A percentile compares a stretch with the other conserved stretches of the same genome.
Conservation (phyloP, 2,113 vertebrate genomes). For the Lathamus discolor region DNA sequence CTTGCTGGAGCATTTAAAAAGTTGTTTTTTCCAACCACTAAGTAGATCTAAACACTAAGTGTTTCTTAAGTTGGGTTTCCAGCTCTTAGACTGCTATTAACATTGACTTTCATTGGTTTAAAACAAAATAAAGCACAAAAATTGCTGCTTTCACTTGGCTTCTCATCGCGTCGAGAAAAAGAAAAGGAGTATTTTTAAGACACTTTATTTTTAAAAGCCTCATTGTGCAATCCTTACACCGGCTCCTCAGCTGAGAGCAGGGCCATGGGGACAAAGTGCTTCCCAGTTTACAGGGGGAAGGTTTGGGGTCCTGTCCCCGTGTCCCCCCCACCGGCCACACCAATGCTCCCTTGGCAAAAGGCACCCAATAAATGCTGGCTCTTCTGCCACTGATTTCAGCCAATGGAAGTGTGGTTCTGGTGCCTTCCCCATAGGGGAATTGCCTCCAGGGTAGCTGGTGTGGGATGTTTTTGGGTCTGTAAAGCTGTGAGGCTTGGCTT, state of each 20-base stretch:
- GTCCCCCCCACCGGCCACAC: background rate
- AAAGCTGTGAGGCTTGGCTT: rapidly evolving
- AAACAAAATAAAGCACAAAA: slow-evolving; percentile 37
- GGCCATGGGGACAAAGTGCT: background rate
- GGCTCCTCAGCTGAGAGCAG: background rate
- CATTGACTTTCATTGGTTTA: slow-evolving; percentile 68
- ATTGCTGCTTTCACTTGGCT: slow-evolving; percentile 5
- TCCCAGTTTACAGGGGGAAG: background rate
- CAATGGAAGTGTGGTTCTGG: background rate
- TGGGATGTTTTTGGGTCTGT: background rate
- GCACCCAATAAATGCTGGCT: background rate
- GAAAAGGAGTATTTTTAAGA: background rate
- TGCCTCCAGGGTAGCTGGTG: rapidly evolving
- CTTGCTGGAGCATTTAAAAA: slow-evolving; percentile 71
- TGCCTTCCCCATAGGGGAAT: background rate
- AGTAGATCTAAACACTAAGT: slow-evolving; percentile 82
- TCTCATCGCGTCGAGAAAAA: background rate
- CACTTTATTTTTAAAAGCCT: slow-evolving; percentile 5
- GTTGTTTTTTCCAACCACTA: slow-evolving; percentile 83
- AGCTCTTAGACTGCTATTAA: slow-evolving; percentile 73
- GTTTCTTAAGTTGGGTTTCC: slow-evolving; percentile 76
- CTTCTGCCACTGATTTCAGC: background rate
- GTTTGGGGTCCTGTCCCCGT: background rate
- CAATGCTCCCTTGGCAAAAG: background rate
- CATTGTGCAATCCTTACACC: slow-evolving; percentile 2